These are phyloP conservation scores for Limnephilus auricula DNA, from an alignment of 2,888 invertebrate species.

Conservation along the genomic window DNA sequence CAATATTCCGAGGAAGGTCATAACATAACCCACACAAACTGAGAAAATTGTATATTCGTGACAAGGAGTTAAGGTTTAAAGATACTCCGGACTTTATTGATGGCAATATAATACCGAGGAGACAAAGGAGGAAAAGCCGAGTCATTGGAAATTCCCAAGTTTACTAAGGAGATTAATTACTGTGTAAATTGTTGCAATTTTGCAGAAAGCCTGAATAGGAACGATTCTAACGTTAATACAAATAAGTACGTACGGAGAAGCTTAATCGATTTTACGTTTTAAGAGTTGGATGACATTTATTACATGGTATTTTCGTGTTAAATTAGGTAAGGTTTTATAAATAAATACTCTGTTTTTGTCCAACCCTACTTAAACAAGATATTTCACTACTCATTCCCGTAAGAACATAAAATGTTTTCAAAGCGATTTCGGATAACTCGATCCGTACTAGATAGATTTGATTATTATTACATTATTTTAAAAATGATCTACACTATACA, in stretches of 20 bases:
- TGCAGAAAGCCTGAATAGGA: conserved; percentile 7
- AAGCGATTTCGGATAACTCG: too few species aligned
- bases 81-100: conserved; percentile 22
- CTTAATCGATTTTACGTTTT: background rate
- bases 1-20: conserved; percentile 55
- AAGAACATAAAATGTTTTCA: too few species aligned
- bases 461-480: too few species aligned
- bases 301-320: background rate
- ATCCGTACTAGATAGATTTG: too few species aligned
- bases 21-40: conserved; percentile 49
- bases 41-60: conserved; percentile 55
- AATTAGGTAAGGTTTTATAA: background rate
- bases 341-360: too few species aligned
- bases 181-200: conserved; percentile 46
- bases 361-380: too few species aligned
- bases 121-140: conserved; percentile 11
- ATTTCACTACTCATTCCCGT: too few species aligned
- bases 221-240: conserved; percentile 15
- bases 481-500: too few species aligned
- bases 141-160: conserved; percentile 29
- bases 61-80: conserved; percentile 36
- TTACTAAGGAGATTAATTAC: conserved; percentile 43
- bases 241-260: background rate
- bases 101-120: conserved; percentile 8
- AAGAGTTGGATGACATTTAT: background rate